Evolutionary conservation across 2,888 invertebrate species (phyloP).

Genomic region (Corbicula japonica): DNA sequence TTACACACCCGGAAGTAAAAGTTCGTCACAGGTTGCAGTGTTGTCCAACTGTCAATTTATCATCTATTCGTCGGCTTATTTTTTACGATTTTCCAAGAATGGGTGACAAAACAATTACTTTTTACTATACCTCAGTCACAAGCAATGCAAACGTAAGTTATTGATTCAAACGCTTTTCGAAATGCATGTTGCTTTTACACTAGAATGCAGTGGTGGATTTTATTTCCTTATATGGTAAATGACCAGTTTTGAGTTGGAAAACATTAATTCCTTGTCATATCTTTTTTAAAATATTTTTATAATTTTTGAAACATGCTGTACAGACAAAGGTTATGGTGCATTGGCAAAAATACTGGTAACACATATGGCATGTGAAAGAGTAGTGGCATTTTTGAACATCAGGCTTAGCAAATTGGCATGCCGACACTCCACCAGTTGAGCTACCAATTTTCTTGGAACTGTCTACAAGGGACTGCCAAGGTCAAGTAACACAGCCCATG

Average conservation of each 20-base stretch:
- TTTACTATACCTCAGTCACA: constrained; percentile 67
- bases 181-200: neutral
- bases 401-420: too few relatives aligned
- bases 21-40: constrained; percentile 33
- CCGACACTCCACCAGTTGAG: too few relatives aligned
- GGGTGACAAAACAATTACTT: constrained; percentile 47
- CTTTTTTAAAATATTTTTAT: too few relatives aligned
- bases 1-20: constrained; percentile 46
- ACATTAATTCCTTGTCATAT: too few relatives aligned
- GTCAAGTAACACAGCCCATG: too few relatives aligned
- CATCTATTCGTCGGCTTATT: neutral
- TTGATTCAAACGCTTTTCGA: neutral
- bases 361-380: too few relatives aligned
- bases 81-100: constrained; percentile 23
- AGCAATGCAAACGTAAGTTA: constrained; percentile 70
- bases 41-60: constrained; percentile 9
- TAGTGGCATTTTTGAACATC: neutral
- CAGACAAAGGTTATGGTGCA: too few relatives aligned
- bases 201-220: constrained; percentile 22
- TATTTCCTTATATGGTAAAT: constrained; percentile 60
- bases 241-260: too few relatives aligned
- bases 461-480: too few relatives aligned
- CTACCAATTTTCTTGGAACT: too few relatives aligned
- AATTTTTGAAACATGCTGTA: too few relatives aligned
- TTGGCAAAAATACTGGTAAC: too few relatives aligned